Conservation (phyloP, 2,113 vertebrate species). For the Monopterus albus region DNA sequence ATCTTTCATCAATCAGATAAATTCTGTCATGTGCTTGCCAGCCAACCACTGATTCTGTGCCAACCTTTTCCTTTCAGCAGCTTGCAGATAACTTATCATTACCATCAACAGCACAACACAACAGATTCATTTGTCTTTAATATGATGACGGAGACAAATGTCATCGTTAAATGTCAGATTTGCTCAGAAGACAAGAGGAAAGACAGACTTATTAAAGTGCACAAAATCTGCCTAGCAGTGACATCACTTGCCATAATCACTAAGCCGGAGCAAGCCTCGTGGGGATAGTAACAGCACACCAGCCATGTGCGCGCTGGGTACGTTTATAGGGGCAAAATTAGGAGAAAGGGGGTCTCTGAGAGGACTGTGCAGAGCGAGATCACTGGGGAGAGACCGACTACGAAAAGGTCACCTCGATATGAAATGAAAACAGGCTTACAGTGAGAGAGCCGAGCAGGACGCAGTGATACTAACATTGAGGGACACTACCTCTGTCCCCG, state of each 20-base stretch:
- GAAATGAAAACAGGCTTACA: conserved; percentile 71
- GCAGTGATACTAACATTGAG: conserved; percentile 71
- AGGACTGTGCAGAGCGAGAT: conserved; percentile 23
- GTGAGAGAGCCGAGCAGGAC: conserved; percentile 62
- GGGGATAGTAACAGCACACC: conserved; percentile 15
- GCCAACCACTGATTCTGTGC: conserved; percentile 44
- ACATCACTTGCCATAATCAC: conserved; percentile 43
- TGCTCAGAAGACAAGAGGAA: conserved; percentile 68
- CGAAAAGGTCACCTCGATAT: conserved; percentile 78
- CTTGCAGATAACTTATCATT: conserved; percentile 72
- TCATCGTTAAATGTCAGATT: conserved; percentile 82
- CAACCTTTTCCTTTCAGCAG: conserved; percentile 67
- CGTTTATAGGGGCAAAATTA: conserved; percentile 44
- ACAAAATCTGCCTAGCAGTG: conserved; percentile 52
- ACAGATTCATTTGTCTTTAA: conserved; percentile 70
- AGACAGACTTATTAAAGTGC: conserved; percentile 68
- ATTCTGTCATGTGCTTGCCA: conserved; percentile 32
- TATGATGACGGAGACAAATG: conserved; percentile 75
- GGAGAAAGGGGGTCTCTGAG: conserved; percentile 38
- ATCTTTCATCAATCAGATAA: conserved; percentile 55
- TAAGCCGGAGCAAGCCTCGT: conserved; percentile 29
- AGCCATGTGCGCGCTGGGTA: conserved; percentile 10
- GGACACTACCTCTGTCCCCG: conserved; percentile 72
- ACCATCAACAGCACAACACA: conserved; percentile 66
- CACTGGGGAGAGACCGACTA: conserved; percentile 53